Base-by-base conservation (phyloP, 2,113 vertebrate species). In the Chloroceryle aenea region DNA sequence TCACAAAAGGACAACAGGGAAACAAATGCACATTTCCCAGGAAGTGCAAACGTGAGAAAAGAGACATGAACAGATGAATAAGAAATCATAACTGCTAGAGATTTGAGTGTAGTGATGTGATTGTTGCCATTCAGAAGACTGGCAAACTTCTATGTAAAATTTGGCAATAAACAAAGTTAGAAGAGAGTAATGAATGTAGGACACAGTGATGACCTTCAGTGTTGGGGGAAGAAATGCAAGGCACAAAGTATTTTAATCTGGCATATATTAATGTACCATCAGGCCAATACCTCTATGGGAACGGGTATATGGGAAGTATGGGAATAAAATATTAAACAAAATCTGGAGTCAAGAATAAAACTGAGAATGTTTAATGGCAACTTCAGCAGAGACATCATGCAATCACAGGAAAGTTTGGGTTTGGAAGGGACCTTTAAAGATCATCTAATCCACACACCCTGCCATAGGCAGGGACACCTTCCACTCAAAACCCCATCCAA, bases 41-140 rank as follows among this genome's bases (percentile, higher is more conserved):
- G 1, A 85, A 56, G 48, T 75, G 40, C 7, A 82, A 93, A 97
- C 83, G 86, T 94, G 90, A 95, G 75, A 45, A 69, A 78, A 95
- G 36, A 94, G 58, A 75, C 17, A 42, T 15, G 72, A 93, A 69
- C 61, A 90, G 87, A 84, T 0, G 11, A 95, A 78, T 56, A 82
- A 90, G 72, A 96, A 96, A 96, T 90, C 4, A 1, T 93, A 96
- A 92, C 92, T 81, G 56, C 34, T 58, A 78, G 61, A 74, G 40
- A 62, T 80, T 53, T 52, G 26, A 86, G 52, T 75, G 66, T 58
- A 85, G n/a, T 1, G 12, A 85, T 89, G 90, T 69, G 62, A 85
- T 85, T 93, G 38, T 75, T 93, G 85, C 76, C 69, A 50, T 45
- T 74, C 59, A 69, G 72, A 93, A 91, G 75, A 90, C 84, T 53